Base-by-base conservation (phyloP, 2,888 invertebrate species). In the Sipha maydis region DNA sequence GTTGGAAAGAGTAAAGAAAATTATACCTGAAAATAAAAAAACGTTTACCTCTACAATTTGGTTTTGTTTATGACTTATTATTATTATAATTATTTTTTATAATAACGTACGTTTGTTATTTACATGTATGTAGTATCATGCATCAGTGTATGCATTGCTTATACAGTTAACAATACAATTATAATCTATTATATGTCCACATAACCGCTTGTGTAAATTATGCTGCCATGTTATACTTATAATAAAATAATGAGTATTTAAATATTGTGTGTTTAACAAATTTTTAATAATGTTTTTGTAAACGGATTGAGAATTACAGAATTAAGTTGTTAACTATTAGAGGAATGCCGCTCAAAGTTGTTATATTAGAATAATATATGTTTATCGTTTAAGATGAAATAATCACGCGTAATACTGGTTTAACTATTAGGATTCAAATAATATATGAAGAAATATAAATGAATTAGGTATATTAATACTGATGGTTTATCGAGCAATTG, bases 81-180 rank as follows among this genome's bases (percentile, higher is more conserved):
- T 28, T 48, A 48, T 48, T 14, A 48, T 48, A 31, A n/a, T 31
- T 71, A 31, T 54, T 19, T 19, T 61, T 41, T 69, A 38, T 38
- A 82, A 83, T 48, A 48, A 71, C 38, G 48, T 28, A 31, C 48
- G 71, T 71, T 71, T 28, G 14, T 21, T 71, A 54, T 71, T 75
- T 38, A 34, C 21, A 11, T 7, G 0, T 21, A 8, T 8, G 31
- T 75, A 11, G 31, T 34, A 38, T 38, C 38, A 34, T 34, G 34
- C 34, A 34, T 34, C 41, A 82, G 41, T 69, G 69, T 48, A 82
- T 69, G 69, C 14, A 8, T 71, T 71, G 31, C 31, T 25, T 31
- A 83, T 67, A 83, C 31, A 83, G 67, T 67, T 67, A 82, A 69
- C 67, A 28, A 67, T 17, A 67, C 41, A 82, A 82, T 48, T 82